Evolutionary conservation across 1,140 invertebrate species (phyloP).

Genomic region (Drosophila rhopaloa): DNA sequence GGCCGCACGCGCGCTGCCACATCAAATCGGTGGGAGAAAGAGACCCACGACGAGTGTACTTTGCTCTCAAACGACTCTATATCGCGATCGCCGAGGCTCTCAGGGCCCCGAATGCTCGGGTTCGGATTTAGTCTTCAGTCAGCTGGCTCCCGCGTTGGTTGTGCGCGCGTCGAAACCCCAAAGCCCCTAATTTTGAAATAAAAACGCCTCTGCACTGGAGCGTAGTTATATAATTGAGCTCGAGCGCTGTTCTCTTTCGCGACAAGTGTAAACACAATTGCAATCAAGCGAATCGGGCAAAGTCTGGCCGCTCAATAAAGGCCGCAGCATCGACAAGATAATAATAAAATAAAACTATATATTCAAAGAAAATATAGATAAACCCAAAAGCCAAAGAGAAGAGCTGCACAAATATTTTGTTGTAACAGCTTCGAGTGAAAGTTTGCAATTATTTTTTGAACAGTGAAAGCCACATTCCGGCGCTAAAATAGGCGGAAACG

Average conservation of each 20-base stretch:
- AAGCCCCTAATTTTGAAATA: slow-evolving; percentile 3
- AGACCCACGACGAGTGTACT: slow-evolving; percentile 22
- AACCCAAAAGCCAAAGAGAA: slow-evolving; percentile 24
- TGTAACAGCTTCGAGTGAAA: slow-evolving; percentile 61
- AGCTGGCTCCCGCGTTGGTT: slow-evolving; percentile 81
- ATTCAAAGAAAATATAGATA: slow-evolving; percentile 22
- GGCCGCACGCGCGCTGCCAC: slow-evolving; percentile 33
- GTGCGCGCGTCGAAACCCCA: slow-evolving; percentile 61
- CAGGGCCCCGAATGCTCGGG: neutral
- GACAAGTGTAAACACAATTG: slow-evolving; percentile 55
- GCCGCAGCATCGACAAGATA: slow-evolving; percentile 28
- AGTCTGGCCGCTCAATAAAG: slow-evolving; percentile 29
- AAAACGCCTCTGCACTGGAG: slow-evolving; percentile 25
- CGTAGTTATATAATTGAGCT: slow-evolving; percentile 72
- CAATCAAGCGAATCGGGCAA: slow-evolving; percentile 47
- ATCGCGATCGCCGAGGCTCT: slow-evolving; percentile 25
- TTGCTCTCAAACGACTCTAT: slow-evolving; percentile 23
- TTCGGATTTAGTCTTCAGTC: slow-evolving; percentile 71
- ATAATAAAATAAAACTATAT: neutral
- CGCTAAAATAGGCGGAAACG: slow-evolving; percentile 43
- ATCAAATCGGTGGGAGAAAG: neutral
- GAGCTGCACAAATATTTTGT: slow-evolving; percentile 13
- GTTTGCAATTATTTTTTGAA: slow-evolving; percentile 57
- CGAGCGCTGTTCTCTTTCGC: slow-evolving; percentile 62
- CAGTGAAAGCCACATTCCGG: slow-evolving; percentile 64